phyloP scores from a whole-genome alignment of 2,797 vertebrate genomes.

The Mus caroli region DNA sequence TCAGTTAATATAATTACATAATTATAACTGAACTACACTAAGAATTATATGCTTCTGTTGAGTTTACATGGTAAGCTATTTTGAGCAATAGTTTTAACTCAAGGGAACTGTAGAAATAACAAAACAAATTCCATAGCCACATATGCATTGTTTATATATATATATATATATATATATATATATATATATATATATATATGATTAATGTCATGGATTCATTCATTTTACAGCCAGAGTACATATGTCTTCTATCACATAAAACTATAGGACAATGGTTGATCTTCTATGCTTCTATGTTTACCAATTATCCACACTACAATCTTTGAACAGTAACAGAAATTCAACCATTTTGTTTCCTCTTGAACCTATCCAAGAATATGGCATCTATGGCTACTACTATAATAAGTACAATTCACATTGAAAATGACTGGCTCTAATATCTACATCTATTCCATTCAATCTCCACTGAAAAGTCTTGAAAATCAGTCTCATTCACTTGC shows the following conservation, averaged over 20 bases:
- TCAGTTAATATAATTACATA: not conserved
- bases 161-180: not conserved
- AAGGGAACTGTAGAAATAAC: not conserved
- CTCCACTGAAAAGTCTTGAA: not conserved
- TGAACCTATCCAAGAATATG: not conserved
- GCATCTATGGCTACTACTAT: conserved; percentile 1
- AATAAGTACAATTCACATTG: not conserved
- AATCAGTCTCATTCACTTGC: not conserved
- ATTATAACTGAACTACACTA: not conserved
- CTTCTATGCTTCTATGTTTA: not conserved
- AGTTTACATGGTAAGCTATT: not conserved
- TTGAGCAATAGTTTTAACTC: not conserved
- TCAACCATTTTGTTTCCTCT: conserved; percentile 9
- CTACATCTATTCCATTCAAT: not conserved
- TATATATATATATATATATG: not conserved
- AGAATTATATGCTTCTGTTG: not conserved
- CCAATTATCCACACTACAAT: not conserved
- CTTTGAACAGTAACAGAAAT: not conserved
- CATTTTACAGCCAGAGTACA: not conserved
- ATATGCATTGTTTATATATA: not conserved
- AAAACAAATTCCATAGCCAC: not conserved
- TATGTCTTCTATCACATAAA: not conserved
- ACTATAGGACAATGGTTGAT: not conserved
- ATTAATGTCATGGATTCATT: not conserved
- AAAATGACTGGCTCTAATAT: not conserved